Percentiles rank a stretch among this genome's conserved stretches.
Evolutionary conservation across 2,888 invertebrate genomes (phyloP).

Genomic region (Chymomyza caudatula): DNA sequence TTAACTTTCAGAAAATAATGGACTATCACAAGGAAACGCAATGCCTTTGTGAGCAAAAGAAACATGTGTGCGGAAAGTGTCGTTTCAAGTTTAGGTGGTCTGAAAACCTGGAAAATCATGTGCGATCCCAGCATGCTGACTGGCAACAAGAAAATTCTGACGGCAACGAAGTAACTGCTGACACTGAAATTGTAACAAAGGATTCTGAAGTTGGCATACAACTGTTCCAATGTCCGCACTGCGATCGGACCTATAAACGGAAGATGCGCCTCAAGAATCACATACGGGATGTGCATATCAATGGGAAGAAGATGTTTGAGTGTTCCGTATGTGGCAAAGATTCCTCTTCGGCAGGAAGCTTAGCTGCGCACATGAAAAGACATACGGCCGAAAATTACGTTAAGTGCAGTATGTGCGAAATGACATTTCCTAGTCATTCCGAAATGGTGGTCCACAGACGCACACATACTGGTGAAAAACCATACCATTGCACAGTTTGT

Average conservation of each 20-base stretch:
- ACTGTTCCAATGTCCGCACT: conserved; percentile 79
- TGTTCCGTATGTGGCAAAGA: conserved; percentile 82
- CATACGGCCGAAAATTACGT: conserved; percentile 82
- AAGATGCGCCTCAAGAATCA: conserved; percentile 63
- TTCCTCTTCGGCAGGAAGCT: conserved; percentile 81
- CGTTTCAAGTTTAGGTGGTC: conserved; percentile 41
- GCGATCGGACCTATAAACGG: conserved; percentile 78
- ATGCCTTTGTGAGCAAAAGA: conserved; percentile 38
- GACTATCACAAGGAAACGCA: conserved; percentile 77
- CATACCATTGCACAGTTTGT: conserved; percentile 82
- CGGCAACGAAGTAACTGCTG: background rate
- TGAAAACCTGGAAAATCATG: conserved; percentile 33
- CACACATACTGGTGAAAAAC: conserved; percentile 83
- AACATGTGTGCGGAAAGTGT: conserved; percentile 31
- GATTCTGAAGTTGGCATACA: conserved; percentile 26
- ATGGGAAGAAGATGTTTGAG: conserved; percentile 78
- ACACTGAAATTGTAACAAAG: background rate
- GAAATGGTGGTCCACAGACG: conserved; percentile 82
- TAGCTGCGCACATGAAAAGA: conserved; percentile 83
- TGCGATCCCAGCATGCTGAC: conserved; percentile 19
- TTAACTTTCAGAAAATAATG: background rate
- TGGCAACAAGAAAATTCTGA: conserved; percentile 56
- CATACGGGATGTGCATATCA: conserved; percentile 58
- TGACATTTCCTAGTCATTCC: conserved; percentile 80
- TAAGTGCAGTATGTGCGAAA: conserved; percentile 79